phyloP scores from a whole-genome alignment of 2,888 invertebrate genomes.

The Drosophila multiciliata region DNA sequence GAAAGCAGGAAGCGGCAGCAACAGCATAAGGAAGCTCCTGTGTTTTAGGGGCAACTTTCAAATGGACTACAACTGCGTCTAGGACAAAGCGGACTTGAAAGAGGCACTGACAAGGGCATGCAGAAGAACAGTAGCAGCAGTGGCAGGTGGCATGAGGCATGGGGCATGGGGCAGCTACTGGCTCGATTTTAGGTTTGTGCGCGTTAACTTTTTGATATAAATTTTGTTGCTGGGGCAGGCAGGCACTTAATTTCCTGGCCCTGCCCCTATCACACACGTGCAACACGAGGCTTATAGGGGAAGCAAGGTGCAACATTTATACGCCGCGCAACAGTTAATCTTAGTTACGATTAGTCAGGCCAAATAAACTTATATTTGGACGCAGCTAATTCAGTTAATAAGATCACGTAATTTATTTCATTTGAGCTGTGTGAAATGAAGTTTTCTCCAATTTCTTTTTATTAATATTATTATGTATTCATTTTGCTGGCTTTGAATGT shows the following conservation, averaged over 20 bases:
- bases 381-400: slow-evolving; percentile 53
- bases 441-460: slow-evolving; percentile 13
- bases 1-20: slow-evolving; percentile 8
- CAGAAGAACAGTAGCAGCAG: background rate
- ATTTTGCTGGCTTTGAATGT: slow-evolving; percentile 22
- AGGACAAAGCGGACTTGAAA: slow-evolving; percentile 45
- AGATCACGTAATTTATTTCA: slow-evolving; percentile 79
- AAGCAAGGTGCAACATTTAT: slow-evolving; percentile 51
- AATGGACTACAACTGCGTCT: slow-evolving; percentile 63
- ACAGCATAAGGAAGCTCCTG: slow-evolving; percentile 44
- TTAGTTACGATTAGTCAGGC: slow-evolving; percentile 73
- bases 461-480: slow-evolving; percentile 26
- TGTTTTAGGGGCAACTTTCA: slow-evolving; percentile 57
- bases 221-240: slow-evolving; percentile 54
- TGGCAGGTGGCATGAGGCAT: background rate
- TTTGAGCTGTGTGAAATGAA: slow-evolving; percentile 40
- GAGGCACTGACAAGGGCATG: background rate
- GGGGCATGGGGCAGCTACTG: background rate
- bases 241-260: slow-evolving; percentile 67
- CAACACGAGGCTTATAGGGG: slow-evolving; percentile 8
- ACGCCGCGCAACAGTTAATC: slow-evolving; percentile 77
- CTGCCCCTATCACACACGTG: slow-evolving; percentile 50
- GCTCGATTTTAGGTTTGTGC: slow-evolving; percentile 46
- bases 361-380: slow-evolving; percentile 73
- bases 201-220: slow-evolving; percentile 73